Evolutionary conservation across 2,113 vertebrate genomes (phyloP).

Genomic region (Brachypteracias leptosomus): DNA sequence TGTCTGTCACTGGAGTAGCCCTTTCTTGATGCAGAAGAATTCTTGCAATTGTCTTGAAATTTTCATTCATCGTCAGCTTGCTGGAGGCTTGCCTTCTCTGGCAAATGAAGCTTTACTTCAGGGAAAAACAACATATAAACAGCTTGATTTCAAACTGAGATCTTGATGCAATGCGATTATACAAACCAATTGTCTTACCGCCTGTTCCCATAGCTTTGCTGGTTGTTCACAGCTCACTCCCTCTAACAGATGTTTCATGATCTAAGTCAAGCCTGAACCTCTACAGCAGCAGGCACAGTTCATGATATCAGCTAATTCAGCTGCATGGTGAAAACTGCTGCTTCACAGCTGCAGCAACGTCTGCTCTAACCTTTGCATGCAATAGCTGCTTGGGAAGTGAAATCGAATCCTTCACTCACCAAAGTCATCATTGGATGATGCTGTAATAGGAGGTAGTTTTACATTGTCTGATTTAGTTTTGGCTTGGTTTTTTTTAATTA

Average conservation of each 20-base stretch:
- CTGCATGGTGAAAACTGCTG: neutral
- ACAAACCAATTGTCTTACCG: neutral
- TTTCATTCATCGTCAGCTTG: neutral
- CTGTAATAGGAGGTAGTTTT: neutral
- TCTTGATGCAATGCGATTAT: neutral
- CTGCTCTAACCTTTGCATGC: neutral
- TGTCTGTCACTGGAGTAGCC: neutral
- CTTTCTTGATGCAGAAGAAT: neutral
- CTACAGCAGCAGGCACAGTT: neutral
- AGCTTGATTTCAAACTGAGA: neutral
- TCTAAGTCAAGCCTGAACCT: neutral
- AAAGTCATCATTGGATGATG: fast-evolving
- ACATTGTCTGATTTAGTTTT: neutral
- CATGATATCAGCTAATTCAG: neutral
- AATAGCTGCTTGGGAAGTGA: neutral
- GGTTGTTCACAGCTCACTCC: neutral
- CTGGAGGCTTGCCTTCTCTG: neutral
- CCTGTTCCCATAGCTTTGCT: neutral
- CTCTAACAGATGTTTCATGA: neutral
- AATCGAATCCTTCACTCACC: neutral
- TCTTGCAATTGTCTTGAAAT: neutral
- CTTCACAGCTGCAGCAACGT: neutral
- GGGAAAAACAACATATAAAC: neutral
- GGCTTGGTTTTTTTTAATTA: neutral
- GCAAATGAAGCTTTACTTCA: neutral